Evolutionary conservation across 2,888 invertebrate species (phyloP).

Genomic region (Pammene fasciana): DNA sequence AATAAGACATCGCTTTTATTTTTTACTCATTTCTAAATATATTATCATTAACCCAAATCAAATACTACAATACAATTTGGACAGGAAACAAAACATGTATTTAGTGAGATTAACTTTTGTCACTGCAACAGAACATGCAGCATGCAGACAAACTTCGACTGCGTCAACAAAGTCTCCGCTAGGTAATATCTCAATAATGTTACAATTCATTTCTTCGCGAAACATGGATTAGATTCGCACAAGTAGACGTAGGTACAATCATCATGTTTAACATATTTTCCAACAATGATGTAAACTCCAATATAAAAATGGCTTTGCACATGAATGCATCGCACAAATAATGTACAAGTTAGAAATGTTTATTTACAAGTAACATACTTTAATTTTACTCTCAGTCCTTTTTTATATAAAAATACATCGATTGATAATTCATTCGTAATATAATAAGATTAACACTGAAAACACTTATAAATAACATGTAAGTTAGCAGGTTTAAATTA

Average conservation of each 20-base stretch:
- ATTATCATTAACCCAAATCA: conserved; percentile 19
- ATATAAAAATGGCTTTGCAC: conserved; percentile 31
- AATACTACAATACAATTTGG: conserved; percentile 26
- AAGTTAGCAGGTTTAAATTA: neutral
- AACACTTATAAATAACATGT: conserved; percentile 4
- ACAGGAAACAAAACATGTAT: conserved; percentile 25
- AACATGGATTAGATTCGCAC: neutral
- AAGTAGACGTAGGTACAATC: neutral
- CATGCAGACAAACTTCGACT: neutral
- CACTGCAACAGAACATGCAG: conserved; percentile 5
- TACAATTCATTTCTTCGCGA: neutral
- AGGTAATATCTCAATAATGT: neutral
- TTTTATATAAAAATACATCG: conserved; percentile 55
- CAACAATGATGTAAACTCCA: conserved; percentile 32
- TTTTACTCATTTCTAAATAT: conserved; percentile 21
- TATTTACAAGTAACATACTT: conserved; percentile 53
- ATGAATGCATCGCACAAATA: conserved; percentile 27
- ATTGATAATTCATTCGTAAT: conserved; percentile 43
- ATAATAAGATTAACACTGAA: conserved; percentile 22
- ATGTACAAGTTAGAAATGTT: conserved; percentile 41
- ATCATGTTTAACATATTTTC: conserved; percentile 16
- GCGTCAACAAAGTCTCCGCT: neutral
- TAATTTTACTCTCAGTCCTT: conserved; percentile 54
- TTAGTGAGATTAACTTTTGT: conserved; percentile 20
- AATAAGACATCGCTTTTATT: conserved; percentile 2